A percentile compares a stretch with the other conserved stretches of the same genome.
Evolutionary conservation across 2,797 vertebrate species (phyloP).

Genomic region (Bucorvus abyssinicus): DNA sequence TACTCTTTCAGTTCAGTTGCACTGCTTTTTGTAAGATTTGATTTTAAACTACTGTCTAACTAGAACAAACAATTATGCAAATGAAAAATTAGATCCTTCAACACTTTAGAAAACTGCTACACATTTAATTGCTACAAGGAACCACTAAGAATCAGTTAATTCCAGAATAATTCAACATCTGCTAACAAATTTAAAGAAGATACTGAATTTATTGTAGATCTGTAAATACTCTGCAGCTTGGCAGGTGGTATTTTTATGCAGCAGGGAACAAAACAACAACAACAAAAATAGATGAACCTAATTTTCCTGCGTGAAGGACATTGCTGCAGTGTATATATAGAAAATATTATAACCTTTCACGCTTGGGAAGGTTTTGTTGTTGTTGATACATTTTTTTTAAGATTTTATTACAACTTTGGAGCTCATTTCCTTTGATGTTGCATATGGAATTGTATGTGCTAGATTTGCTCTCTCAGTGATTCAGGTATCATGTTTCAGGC

Average conservation of each 20-base stretch:
- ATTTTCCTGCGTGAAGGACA: neutral
- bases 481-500: conserved; percentile 35
- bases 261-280: conserved; percentile 1
- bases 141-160: conserved; percentile 56
- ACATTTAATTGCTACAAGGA: conserved; percentile 66
- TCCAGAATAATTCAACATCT: conserved; percentile 66
- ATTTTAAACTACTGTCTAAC: conserved; percentile 55
- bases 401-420: conserved; percentile 44
- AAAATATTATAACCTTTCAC: neutral
- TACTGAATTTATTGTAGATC: conserved; percentile 63
- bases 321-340: neutral
- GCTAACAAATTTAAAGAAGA: conserved; percentile 60
- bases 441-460: conserved; percentile 56
- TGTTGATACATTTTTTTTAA: neutral
- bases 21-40: conserved; percentile 38
- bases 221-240: conserved; percentile 66
- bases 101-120: conserved; percentile 48
- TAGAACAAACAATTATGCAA: conserved; percentile 68
- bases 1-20: conserved; percentile 26
- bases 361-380: neutral
- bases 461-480: conserved; percentile 54
- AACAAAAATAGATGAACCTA: neutral
- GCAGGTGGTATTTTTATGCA: conserved; percentile 70
- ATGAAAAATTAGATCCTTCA: conserved; percentile 68
- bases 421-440: conserved; percentile 47